Evolutionary conservation across 1,140 invertebrate species (phyloP), one percentile per base, ranked within the genome.

Genomic region (Brachionus rotundiformis): DNA sequence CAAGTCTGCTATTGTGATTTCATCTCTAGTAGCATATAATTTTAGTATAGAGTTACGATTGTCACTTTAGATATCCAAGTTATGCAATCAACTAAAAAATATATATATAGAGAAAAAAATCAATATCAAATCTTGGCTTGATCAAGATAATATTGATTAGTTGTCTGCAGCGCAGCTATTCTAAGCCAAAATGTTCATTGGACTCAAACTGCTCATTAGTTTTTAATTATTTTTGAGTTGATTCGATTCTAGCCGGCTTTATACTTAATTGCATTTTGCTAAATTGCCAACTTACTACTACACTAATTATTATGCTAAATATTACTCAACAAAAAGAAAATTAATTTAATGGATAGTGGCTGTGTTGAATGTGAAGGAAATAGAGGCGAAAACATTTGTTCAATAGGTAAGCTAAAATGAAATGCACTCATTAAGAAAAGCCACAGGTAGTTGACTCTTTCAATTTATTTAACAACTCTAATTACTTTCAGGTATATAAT

Each of bases 171-270:
- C 29, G 33, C 63, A 36, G 29, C 63, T 33, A 68, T 13, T 63
- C 47, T 19, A 19, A 54, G 39, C 39, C 49, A 63, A 63, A 63
- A 63, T 63, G 61, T 63, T 63, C n/a, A 33, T n/a, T 33, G 27
- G 63, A 33, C 16, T 68, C 63, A 68, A 68, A 68, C 63, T 68
- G 63, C 31, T 68, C 63, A 68, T 68, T 68, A 68, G 33, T 19
- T 68, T 68, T 19, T 68, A 33, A 68, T 68, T 68, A 33, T 36
- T 68, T 68, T 68, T 63, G 25, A 29, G 25, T 68, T 68, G 16
- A 29, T 63, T 63, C 25, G 29, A 63, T 13, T 63, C 29, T 29
- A 63, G 61, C 13, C 61, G 61, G 25, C 61, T 33, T 29, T 31
- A 29, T n/a, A 33, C 61, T 63, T 63, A 33, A 54, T 54, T 54